Conservation (phyloP, 2,113 vertebrate genomes). For the Andinoacara biseriatus region DNA sequence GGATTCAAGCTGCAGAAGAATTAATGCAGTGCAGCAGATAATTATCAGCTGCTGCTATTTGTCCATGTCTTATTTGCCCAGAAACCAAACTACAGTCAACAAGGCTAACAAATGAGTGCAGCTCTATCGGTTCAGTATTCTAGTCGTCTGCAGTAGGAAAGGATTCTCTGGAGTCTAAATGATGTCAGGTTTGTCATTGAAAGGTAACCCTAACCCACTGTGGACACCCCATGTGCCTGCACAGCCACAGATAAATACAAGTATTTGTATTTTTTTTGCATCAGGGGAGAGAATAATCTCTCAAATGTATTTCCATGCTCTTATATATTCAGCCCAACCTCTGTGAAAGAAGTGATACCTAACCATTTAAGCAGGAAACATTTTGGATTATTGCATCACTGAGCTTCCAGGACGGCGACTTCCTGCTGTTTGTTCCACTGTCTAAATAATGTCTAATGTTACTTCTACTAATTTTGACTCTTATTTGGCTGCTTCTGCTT, state of each 20-base stretch:
- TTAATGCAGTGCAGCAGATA: background rate
- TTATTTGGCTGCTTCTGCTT: background rate
- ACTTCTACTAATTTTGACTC: background rate
- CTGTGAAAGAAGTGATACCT: background rate
- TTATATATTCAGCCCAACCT: background rate
- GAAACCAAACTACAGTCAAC: background rate
- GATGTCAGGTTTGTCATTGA: background rate
- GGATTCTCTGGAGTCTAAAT: background rate
- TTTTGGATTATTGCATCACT: background rate
- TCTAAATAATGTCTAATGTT: background rate
- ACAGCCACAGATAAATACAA: background rate
- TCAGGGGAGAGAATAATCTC: background rate
- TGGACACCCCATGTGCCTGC: background rate
- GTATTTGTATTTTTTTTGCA: background rate
- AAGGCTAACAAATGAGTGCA: background rate
- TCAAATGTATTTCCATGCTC: too few relatives aligned
- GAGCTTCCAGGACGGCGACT: background rate
- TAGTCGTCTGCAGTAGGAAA: too few relatives aligned
- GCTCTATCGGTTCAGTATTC: background rate
- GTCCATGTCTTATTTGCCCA: background rate
- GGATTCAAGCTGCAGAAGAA: background rate
- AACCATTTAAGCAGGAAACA: accelerated
- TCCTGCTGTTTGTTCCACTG: background rate
- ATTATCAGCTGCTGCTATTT: background rate
- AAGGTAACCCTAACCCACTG: background rate